Percentiles rank a stretch among this genome's conserved stretches.
Conservation (phyloP, 2,888 invertebrate genomes). For the Eupithecia exiguata region DNA sequence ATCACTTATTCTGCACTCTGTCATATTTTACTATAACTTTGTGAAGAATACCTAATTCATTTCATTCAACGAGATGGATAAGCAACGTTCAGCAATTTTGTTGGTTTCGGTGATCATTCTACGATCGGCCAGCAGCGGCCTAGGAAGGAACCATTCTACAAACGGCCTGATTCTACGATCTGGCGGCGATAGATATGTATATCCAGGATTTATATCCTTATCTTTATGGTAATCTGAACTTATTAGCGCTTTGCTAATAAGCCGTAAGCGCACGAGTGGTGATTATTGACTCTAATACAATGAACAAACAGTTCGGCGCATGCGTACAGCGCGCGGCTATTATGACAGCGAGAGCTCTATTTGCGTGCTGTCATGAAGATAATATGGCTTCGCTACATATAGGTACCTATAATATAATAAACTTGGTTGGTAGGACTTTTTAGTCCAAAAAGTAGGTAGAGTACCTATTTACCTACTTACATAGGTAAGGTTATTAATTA, state of each 20-base stretch:
- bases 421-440: neutral
- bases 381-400: neutral
- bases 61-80: too few relatives aligned
- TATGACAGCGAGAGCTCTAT: conserved; percentile 47
- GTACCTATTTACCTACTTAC: neutral
- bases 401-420: neutral
- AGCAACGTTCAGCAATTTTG: too few relatives aligned
- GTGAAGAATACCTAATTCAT: too few relatives aligned
- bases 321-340: conserved; percentile 44
- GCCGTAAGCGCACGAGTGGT: conserved; percentile 35
- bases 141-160: too few relatives aligned
- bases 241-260: conserved; percentile 28
- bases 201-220: too few relatives aligned
- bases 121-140: too few relatives aligned
- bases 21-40: too few relatives aligned
- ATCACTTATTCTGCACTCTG: too few relatives aligned
- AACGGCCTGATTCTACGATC: too few relatives aligned
- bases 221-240: conserved; percentile 15
- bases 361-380: conserved; percentile 10
- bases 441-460: neutral
- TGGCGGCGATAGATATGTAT: neutral
- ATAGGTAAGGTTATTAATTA: too few relatives aligned
- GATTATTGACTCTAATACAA: conserved; percentile 49
- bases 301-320: conserved; percentile 49
- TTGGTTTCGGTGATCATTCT: too few relatives aligned